Evolutionary conservation across 2,797 vertebrate genomes (phyloP), one percentile per base, ranked within the genome.

Genomic region (Nasua narica): DNA sequence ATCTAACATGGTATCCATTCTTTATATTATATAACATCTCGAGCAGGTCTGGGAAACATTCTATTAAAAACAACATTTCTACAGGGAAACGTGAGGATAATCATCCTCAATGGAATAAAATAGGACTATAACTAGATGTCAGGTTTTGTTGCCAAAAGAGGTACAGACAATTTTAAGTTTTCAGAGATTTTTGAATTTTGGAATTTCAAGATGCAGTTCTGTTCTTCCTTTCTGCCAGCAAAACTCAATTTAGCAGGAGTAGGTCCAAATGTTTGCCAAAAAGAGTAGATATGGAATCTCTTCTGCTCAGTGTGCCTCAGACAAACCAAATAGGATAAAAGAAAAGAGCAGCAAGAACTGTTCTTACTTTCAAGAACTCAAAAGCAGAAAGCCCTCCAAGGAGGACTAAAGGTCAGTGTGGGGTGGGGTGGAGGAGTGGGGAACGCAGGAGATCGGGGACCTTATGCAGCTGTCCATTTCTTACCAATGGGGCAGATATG

Each of bases 61-160:
- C 52, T 85, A 4, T 67, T 43, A 76, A 56, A 60, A 69, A 60
- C 54, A n/a, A 83, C 54, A 87, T 95, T 95, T 94, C 77, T 94
- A 11, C 8, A n/a, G 86, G 87, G 90, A 77, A 89, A 89, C 7
- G 10, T 21, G 37, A n/a, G 7, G 56, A 52, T 70, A 90, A 78
- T 90, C 25, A 72, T 72, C n/a, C 29, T 67, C 72, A 83, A 18
- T 85, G 40, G 3, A 91, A 76, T 95, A 89, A 92, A 72, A 77
- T 52, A 91, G 25, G 48, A 87, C 52, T 84, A 35, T 94, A 89
- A 91, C 69, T 95, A 94, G 4, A 76, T 84, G 48, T 76, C 25
- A 92, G 37, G 40, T 86, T 95, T 94, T 93, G 11, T 54, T 67
- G 46, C 67, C 32, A 60, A 76, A 88, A 85, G 70, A 88, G 10